Evolutionary conservation across 2,888 invertebrate species (phyloP).

Genomic region (Spilarctia lutea): DNA sequence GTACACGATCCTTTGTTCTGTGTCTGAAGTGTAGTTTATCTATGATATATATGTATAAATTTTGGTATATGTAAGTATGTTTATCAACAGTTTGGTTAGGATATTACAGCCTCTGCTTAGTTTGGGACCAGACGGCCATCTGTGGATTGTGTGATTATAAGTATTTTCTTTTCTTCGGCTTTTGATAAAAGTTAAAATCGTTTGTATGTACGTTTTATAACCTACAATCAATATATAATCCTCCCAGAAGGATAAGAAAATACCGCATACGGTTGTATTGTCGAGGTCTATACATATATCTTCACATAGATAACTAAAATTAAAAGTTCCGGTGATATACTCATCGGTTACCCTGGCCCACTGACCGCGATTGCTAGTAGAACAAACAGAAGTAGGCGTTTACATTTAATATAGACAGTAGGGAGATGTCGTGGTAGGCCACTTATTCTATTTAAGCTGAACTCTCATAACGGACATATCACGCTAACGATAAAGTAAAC

Average conservation of each 20-base stretch:
- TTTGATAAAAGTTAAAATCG: conserved; percentile 23
- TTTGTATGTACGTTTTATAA: background rate
- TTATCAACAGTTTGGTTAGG: no score
- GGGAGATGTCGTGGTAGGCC: conserved; percentile 35
- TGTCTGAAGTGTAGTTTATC: no score
- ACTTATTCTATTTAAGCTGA: conserved; percentile 45
- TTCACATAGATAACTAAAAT: conserved; percentile 61
- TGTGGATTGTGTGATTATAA: no score
- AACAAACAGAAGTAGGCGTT: conserved; percentile 71
- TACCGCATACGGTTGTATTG: conserved; percentile 51
- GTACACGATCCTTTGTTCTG: no score
- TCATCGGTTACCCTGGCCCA: conserved; percentile 80
- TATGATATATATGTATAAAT: no score
- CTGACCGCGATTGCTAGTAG: conserved; percentile 77
- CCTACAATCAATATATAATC: background rate
- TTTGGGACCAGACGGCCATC: no score
- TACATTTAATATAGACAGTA: conserved; percentile 62
- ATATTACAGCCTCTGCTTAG: no score
- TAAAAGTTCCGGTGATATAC: conserved; percentile 75
- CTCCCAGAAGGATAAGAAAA: background rate
- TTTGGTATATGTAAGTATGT: no score
- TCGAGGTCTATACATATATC: conserved; percentile 61
- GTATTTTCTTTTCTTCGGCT: conserved; percentile 14
- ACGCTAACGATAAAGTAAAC: conserved; percentile 27
- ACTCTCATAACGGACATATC: conserved; percentile 30